phyloP scores from a whole-genome alignment of 2,888 invertebrate species.

The Tigriopus californicus region DNA sequence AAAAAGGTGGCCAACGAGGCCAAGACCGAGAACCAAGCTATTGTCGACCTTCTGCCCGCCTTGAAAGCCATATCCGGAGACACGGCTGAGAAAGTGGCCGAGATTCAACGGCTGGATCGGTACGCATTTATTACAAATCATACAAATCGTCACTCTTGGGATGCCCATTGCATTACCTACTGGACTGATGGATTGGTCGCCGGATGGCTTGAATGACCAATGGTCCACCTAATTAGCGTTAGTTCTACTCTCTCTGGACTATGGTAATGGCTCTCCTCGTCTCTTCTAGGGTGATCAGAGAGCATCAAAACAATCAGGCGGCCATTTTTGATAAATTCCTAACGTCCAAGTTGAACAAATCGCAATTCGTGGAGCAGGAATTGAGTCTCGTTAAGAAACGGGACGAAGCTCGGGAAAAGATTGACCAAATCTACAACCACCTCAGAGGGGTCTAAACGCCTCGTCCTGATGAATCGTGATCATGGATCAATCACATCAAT shows the following conservation, averaged over 20 bases:
- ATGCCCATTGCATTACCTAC: no score
- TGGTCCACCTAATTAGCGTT: background rate
- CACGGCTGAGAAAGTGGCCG: slow-evolving; percentile 38
- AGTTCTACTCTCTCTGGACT: slow-evolving; percentile 7
- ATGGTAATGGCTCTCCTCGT: slow-evolving; percentile 18
- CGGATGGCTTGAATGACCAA: no score
- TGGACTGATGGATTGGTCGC: no score
- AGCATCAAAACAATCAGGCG: slow-evolving; percentile 30
- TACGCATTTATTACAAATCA: no score
- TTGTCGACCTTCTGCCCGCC: slow-evolving; percentile 34
- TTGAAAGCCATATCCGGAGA: slow-evolving; percentile 41
- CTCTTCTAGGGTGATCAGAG: slow-evolving; percentile 23
- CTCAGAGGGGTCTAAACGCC: background rate
- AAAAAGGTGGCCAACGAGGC: slow-evolving; percentile 40
- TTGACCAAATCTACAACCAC: slow-evolving; percentile 19
- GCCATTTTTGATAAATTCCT: slow-evolving; percentile 41
- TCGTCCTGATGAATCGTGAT: no score
- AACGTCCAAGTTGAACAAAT: slow-evolving; percentile 38
- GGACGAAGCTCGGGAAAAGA: slow-evolving; percentile 36
- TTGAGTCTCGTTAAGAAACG: slow-evolving; percentile 35
- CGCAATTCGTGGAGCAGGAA: slow-evolving; percentile 40
- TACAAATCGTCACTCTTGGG: no score
- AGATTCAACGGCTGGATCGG: slow-evolving; percentile 40
- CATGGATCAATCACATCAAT: no score
- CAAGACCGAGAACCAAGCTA: slow-evolving; percentile 35